A percentile compares a stretch with the other conserved stretches of the same genome.
phyloP scores from a whole-genome alignment of 2,888 invertebrate genomes.

The Buathra laborator region DNA sequence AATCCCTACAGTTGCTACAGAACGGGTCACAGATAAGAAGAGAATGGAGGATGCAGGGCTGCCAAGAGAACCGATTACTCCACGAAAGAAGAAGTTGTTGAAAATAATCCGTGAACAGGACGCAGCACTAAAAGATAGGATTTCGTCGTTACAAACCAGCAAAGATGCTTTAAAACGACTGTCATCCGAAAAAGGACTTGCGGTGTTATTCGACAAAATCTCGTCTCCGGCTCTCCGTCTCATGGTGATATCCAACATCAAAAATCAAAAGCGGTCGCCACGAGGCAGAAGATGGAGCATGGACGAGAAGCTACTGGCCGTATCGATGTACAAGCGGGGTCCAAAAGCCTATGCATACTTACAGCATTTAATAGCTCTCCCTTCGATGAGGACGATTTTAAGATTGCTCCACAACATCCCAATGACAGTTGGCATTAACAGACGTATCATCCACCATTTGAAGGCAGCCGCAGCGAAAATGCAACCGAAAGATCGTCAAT shows the following conservation, averaged over 20 bases:
- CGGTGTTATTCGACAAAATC: slow-evolving; percentile 13
- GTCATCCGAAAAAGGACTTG: background rate
- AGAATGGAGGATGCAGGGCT: slow-evolving; percentile 22
- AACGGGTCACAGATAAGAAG: slow-evolving; percentile 5
- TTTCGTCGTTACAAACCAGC: slow-evolving; percentile 13
- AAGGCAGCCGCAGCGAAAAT: slow-evolving; percentile 59
- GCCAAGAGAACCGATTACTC: background rate
- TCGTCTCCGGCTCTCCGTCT: slow-evolving; percentile 13
- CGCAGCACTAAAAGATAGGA: background rate
- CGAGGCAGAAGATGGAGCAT: slow-evolving; percentile 26
- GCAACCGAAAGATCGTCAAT: slow-evolving; percentile 64
- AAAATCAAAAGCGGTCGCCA: background rate
- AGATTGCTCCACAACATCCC: slow-evolving; percentile 68
- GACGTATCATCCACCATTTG: slow-evolving; percentile 61
- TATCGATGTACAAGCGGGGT: slow-evolving; percentile 71
- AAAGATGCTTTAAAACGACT: slow-evolving; percentile 14
- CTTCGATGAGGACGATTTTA: slow-evolving; percentile 69
- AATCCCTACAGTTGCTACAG: background rate
- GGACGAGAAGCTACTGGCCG: slow-evolving; percentile 69
- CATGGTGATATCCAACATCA: background rate
- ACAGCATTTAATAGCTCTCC: slow-evolving; percentile 67
- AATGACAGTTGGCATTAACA: slow-evolving; percentile 68
- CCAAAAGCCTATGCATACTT: slow-evolving; percentile 70
- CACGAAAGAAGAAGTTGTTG: slow-evolving; percentile 19
- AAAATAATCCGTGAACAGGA: background rate